These are phyloP conservation scores for Uromys caudimaculatus DNA, from an alignment of 2,797 vertebrate genomes.

Conservation along the genomic window DNA sequence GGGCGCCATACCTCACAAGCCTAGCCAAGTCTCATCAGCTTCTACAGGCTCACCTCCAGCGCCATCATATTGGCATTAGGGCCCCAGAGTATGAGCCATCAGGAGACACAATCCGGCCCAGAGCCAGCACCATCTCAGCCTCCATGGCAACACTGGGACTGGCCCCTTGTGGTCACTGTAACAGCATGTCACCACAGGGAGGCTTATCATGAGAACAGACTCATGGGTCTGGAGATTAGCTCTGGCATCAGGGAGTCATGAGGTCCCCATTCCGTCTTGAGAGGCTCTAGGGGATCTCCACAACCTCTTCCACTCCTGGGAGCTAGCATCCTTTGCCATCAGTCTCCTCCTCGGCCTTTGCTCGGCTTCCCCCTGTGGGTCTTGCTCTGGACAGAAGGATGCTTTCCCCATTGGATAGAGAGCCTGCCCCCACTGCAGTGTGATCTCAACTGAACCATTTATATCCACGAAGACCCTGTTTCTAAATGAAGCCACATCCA, in stretches of 20 bases:
- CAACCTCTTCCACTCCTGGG: not conserved
- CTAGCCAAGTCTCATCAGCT: not conserved
- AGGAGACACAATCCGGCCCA: not conserved
- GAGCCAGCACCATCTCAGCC: not conserved
- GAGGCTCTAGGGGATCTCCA: no score
- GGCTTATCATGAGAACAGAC: not conserved
- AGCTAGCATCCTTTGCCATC: rapidly evolving
- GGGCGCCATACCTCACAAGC: no score
- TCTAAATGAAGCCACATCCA: not conserved
- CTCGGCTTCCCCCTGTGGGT: not conserved
- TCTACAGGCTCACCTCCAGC: not conserved
- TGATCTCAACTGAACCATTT: not conserved
- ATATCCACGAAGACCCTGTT: not conserved
- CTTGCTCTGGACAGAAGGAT: not conserved
- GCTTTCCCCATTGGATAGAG: rapidly evolving
- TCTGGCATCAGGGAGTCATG: not conserved
- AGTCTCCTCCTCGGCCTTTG: not conserved
- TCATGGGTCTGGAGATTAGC: not conserved
- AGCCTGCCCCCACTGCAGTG: rapidly evolving
- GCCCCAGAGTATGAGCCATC: rapidly evolving
- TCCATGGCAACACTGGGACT: not conserved
- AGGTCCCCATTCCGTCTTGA: rapidly evolving
- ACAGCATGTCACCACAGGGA: no score
- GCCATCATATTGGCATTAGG: rapidly evolving
- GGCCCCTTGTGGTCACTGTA: not conserved